Conservation (phyloP, 2,113 vertebrate species). For the Mastomys coucha region DNA sequence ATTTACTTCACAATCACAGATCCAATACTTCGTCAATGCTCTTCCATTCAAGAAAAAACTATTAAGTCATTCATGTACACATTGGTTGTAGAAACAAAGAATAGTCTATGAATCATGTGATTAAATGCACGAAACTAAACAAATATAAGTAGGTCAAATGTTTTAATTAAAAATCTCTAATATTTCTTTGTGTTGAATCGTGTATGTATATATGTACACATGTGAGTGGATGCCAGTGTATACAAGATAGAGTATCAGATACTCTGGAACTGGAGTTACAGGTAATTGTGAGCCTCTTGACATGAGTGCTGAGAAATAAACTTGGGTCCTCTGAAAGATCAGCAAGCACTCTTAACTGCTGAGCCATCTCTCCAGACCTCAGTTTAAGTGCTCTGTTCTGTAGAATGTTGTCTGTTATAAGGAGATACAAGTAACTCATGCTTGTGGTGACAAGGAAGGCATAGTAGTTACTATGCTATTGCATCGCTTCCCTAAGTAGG, state of each 20-base stretch:
- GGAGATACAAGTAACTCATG: background rate
- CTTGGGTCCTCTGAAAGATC: background rate
- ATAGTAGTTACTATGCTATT: background rate
- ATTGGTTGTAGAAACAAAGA: background rate
- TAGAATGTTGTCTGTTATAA: background rate
- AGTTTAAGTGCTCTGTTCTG: background rate
- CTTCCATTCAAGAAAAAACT: background rate
- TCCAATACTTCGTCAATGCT: background rate
- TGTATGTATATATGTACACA: background rate
- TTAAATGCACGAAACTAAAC: slow-evolving; percentile 4
- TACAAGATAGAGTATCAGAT: background rate
- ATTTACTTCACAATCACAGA: background rate
- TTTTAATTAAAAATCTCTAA: too few species aligned
- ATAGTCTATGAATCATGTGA: background rate
- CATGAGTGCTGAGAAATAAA: background rate
- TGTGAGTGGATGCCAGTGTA: background rate
- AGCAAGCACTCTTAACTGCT: background rate
- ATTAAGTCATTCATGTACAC: background rate
- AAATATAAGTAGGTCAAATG: background rate
- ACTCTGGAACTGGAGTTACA: too few species aligned
- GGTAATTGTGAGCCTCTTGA: background rate
- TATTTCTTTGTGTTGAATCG: background rate
- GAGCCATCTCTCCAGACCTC: too few species aligned
- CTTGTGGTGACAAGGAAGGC: background rate
- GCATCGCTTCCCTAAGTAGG: background rate